Percentiles rank a stretch among this genome's conserved stretches.
These are phyloP conservation scores for Pitangus sulphuratus DNA, from an alignment of 2,797 vertebrate species.

Conservation along the genomic window DNA sequence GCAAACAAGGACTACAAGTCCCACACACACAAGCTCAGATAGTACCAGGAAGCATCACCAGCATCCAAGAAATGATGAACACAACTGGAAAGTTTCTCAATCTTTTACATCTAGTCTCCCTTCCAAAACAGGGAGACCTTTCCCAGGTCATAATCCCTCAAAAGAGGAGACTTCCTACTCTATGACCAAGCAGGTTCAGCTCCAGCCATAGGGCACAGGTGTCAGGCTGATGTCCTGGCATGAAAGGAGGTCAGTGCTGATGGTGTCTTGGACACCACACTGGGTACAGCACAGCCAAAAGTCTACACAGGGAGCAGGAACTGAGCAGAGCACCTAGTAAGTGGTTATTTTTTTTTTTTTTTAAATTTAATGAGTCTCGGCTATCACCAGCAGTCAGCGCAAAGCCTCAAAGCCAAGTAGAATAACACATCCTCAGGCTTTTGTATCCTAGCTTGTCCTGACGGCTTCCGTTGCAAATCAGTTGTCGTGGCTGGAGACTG, in stretches of 20 bases:
- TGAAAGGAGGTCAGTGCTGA: neutral
- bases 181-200: conserved; percentile 6
- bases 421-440: conserved; percentile 46
- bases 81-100: neutral
- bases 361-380: conserved; percentile 23
- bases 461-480: conserved; percentile 36
- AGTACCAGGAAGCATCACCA: neutral
- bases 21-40: neutral
- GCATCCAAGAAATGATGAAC: neutral
- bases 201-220: conserved; percentile 18
- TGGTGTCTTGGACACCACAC: fast-evolving
- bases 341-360: neutral
- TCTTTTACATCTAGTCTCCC: neutral
- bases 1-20: neutral
- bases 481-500: neutral
- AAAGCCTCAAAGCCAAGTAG: conserved; percentile 51
- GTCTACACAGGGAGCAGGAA: neutral
- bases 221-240: neutral
- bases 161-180: conserved; percentile 30
- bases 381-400: neutral
- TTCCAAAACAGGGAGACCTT: neutral
- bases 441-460: conserved; percentile 38
- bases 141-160: conserved; percentile 21
- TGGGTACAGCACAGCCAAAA: neutral
- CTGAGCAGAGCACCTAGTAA: neutral